Conservation (phyloP, 1,140 invertebrate species). For the Brachionus plicatilis region DNA sequence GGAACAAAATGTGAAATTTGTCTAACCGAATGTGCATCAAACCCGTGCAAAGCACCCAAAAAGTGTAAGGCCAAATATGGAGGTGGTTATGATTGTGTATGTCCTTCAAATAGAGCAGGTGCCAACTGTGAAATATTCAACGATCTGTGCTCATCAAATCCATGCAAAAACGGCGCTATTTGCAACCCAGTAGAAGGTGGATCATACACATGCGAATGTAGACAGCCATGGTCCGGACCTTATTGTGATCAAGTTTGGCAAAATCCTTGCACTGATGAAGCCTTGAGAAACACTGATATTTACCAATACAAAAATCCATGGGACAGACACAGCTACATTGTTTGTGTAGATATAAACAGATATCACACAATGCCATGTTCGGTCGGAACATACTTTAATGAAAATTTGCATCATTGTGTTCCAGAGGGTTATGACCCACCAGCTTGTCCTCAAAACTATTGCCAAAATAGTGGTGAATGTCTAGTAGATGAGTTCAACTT, state of each 20-base stretch:
- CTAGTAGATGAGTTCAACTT: slow-evolving; percentile 19
- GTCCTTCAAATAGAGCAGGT: slow-evolving; percentile 1
- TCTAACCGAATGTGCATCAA: slow-evolving; percentile 44
- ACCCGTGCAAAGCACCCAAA: slow-evolving; percentile 46
- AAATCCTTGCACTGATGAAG: slow-evolving; percentile 25
- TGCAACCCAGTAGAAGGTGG: slow-evolving; percentile 23
- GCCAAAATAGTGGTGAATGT: slow-evolving; percentile 29
- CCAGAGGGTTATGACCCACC: slow-evolving; percentile 32
- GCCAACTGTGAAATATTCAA: slow-evolving; percentile 36
- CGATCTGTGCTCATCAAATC: slow-evolving; percentile 32
- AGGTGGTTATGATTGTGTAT: slow-evolving; percentile 44
- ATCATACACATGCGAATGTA: slow-evolving; percentile 10
- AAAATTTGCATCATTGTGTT: slow-evolving; percentile 37
- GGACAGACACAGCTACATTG: slow-evolving; percentile 21
- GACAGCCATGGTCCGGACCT: not conserved
- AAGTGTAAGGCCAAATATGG: slow-evolving; percentile 45
- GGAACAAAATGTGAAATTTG: slow-evolving; percentile 44
- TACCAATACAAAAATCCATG: slow-evolving; percentile 18
- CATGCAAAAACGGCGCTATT: slow-evolving; percentile 42
- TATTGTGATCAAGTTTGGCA: slow-evolving; percentile 28
- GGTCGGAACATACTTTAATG: slow-evolving; percentile 36
- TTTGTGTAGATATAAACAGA: slow-evolving; percentile 34
- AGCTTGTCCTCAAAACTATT: not conserved
- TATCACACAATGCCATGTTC: slow-evolving; percentile 38
- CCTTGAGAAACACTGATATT: not conserved